A percentile compares a stretch with the other conserved stretches of the same genome.
Evolutionary conservation across 2,797 vertebrate species (phyloP).

Genomic region (Pelochelys cantorii): DNA sequence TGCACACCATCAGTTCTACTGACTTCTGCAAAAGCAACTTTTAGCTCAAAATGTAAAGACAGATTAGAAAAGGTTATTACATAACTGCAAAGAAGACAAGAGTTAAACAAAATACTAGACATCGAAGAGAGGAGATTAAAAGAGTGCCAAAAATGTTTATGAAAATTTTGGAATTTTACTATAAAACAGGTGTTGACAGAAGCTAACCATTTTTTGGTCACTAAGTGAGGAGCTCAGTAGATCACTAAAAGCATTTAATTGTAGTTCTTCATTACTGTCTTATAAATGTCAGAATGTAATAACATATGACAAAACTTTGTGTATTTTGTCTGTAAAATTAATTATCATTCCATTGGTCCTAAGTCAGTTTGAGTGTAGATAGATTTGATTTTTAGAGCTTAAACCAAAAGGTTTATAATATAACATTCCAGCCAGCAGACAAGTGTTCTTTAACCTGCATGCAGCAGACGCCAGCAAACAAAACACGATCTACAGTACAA

Average conservation of each 20-base stretch:
- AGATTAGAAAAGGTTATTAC: conserved; percentile 22
- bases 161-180: conserved; percentile 55
- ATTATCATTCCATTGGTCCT: conserved; percentile 73
- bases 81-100: conserved; percentile 36
- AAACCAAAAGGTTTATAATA: conserved; percentile 67
- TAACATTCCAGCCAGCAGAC: conserved; percentile 69
- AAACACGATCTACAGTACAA: conserved; percentile 81
- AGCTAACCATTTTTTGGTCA: conserved; percentile 62
- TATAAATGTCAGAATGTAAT: conserved; percentile 65
- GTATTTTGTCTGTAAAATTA: conserved; percentile 77
- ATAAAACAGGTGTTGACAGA: conserved; percentile 65
- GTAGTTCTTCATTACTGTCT: conserved; percentile 60
- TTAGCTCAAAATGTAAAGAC: conserved; percentile 28
- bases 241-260: conserved; percentile 70
- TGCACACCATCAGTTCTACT: conserved; percentile 12
- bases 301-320: conserved; percentile 73
- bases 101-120: conserved; percentile 37
- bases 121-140: conserved; percentile 6
- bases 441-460: conserved; percentile 81
- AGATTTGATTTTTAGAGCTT: conserved; percentile 68
- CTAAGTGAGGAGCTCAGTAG: conserved; percentile 54
- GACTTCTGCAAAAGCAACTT: conserved; percentile 39
- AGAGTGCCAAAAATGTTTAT: conserved; percentile 43
- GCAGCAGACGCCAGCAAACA: conserved; percentile 79
- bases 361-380: conserved; percentile 66